Base-by-base conservation (phyloP, 2,888 invertebrate genomes). In the Rhamphomyia laevipes region DNA sequence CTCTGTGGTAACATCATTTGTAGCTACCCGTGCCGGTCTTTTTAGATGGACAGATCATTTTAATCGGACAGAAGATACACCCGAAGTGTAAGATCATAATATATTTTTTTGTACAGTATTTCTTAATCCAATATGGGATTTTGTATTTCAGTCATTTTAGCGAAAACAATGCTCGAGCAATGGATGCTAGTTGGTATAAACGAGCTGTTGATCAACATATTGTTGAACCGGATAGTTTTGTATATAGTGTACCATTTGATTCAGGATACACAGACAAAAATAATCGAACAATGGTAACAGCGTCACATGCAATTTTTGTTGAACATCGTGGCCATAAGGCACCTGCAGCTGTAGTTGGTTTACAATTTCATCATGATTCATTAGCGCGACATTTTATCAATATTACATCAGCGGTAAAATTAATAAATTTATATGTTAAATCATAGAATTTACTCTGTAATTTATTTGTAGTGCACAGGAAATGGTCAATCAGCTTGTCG, bases 111-210 rank as follows among this genome's bases (percentile, higher is more conserved):
- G 21, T 41, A 23, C 33, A 44, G 16, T 45, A 46, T 21, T 43
- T 45, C 23, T 38, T 31, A 21, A 10, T 33, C 45, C 13, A n/a
- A n/a, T n/a, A n/a, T n/a, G n/a, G n/a, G n/a, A n/a, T 17, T 17
- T 18, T 37, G 42, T 16, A 13, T 18, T 40, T 33, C 71, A 91
- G 91, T 21, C 83, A 84, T 65, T 92, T 92, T 62, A 86, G 86
- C 58, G 86, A 88, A 59, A 77, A 76, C 51, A 84, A 90, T 64
- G 78, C 81, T 1, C 75, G 85, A 53, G 88, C 90, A 1, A 87
- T 86, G 72, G 92, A 93, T 63, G 85, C 87, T 51, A 79, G 87
- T 33, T 93, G 92, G 91, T 93, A 92, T 65, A 84, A 85, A 58
- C 75, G 93, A 47, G 91, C 93, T 0, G 88, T 93, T 2, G 92